Evolutionary conservation across 2,113 vertebrate species (phyloP).

Genomic region (Ailuropoda melanoleuca): DNA sequence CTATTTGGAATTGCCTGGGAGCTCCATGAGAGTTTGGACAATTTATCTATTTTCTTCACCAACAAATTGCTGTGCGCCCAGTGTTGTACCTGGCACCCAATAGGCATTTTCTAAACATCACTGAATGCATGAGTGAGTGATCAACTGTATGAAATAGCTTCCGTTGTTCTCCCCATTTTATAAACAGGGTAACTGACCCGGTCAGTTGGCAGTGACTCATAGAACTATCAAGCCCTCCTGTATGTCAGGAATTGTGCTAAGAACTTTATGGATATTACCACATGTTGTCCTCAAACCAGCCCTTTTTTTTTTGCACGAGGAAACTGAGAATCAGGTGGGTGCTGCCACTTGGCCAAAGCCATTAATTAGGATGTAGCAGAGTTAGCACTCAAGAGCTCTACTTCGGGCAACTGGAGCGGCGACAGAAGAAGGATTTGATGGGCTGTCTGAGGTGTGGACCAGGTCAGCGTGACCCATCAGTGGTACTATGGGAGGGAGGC

Average conservation of each 20-base stretch:
- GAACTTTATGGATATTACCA: not conserved
- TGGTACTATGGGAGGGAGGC: not conserved
- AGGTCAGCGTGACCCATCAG: not conserved
- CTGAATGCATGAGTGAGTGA: not conserved
- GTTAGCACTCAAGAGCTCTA: not conserved
- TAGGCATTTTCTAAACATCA: not conserved
- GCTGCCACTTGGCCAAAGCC: not conserved
- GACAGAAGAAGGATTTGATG: not conserved
- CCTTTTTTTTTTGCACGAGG: not conserved
- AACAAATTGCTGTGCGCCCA: not conserved
- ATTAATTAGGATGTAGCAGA: slow-evolving; percentile 4
- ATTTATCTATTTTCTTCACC: not conserved
- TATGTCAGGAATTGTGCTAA: not conserved
- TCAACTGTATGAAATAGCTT: not conserved
- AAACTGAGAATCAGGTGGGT: not conserved
- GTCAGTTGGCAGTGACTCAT: not conserved
- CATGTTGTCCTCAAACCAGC: slow-evolving; percentile 11
- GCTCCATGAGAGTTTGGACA: not conserved
- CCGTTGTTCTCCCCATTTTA: not conserved
- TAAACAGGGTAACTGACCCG: not conserved
- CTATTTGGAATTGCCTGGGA: not conserved
- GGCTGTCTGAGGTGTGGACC: not conserved
- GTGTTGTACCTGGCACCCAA: not conserved
- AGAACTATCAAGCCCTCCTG: not conserved
- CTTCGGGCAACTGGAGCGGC: not conserved